phyloP scores from a whole-genome alignment of 23 tunicate species.

The Phallusia fumigata region DNA sequence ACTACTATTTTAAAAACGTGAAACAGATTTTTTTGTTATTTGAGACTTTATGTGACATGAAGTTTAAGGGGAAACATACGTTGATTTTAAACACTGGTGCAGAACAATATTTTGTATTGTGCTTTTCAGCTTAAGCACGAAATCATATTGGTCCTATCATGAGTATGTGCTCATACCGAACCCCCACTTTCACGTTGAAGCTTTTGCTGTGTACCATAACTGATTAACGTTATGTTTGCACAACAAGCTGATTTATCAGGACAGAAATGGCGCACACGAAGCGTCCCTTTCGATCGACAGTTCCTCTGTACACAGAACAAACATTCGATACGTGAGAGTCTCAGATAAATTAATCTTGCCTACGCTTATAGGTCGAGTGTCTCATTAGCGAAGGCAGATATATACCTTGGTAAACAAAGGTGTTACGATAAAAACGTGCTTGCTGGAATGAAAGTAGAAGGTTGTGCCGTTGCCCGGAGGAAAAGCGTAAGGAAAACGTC shows the following conservation, averaged over 20 bases:
- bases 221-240: slow-evolving; percentile 9
- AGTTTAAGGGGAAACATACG: too few relatives aligned
- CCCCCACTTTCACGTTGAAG: too few relatives aligned
- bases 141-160: too few relatives aligned
- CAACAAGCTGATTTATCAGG: background rate
- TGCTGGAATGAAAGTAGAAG: background rate
- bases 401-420: slow-evolving; percentile 11
- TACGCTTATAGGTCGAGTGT: background rate
- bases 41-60: too few relatives aligned
- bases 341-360: background rate
- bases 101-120: too few relatives aligned
- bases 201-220: background rate
- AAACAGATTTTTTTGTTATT: too few relatives aligned
- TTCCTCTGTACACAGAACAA: background rate
- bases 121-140: too few relatives aligned
- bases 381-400: slow-evolving; percentile 21
- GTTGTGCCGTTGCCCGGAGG: background rate
- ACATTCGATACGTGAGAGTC: background rate
- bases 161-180: too few relatives aligned
- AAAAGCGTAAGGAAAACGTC: too few relatives aligned
- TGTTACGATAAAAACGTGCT: background rate
- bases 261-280: slow-evolving; percentile 14
- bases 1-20: too few relatives aligned
- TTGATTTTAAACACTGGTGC: too few relatives aligned
- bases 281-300: too few relatives aligned